Conservation (phyloP, 2,888 invertebrate species). For the Apodemia mormo region DNA sequence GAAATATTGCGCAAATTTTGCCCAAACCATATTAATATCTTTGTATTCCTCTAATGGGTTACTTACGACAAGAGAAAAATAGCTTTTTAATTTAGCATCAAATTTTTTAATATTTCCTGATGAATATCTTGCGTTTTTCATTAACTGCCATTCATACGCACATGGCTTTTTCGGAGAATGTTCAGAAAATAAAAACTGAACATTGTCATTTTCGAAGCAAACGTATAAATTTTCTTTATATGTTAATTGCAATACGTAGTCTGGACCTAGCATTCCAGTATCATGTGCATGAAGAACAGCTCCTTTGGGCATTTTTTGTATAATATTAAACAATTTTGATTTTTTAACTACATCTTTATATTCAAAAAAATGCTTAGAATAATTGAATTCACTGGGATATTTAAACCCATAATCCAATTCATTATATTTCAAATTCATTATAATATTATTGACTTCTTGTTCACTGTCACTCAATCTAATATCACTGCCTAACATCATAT, state of each 20-base stretch:
- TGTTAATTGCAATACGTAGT: conserved; percentile 84
- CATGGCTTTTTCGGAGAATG: conserved; percentile 47
- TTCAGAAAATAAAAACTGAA: conserved; percentile 57
- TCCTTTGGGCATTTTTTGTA: conserved; percentile 88
- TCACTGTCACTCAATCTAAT: conserved; percentile 76
- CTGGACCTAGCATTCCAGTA: conserved; percentile 82
- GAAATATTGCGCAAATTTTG: conserved; percentile 80
- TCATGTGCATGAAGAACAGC: conserved; percentile 87
- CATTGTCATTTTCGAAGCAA: conserved; percentile 57
- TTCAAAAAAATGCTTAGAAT: conserved; percentile 85
- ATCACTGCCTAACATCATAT: conserved; percentile 76
- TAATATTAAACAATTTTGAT: conserved; percentile 83
- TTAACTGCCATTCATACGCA: conserved; percentile 68
- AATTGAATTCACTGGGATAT: conserved; percentile 78
- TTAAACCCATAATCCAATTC: conserved; percentile 74
- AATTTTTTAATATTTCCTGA: conserved; percentile 74
- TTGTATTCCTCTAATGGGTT: conserved; percentile 69
- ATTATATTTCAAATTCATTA: conserved; percentile 79
- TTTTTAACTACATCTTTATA: conserved; percentile 81
- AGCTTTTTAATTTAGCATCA: conserved; percentile 73
- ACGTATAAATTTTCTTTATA: conserved; percentile 83
- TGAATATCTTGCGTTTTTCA: conserved; percentile 70
- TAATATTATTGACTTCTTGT: conserved; percentile 75
- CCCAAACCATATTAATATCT: conserved; percentile 83
- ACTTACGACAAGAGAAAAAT: conserved; percentile 79